Conservation (phyloP, 2,113 vertebrate species). For the Enhydra lutris region DNA sequence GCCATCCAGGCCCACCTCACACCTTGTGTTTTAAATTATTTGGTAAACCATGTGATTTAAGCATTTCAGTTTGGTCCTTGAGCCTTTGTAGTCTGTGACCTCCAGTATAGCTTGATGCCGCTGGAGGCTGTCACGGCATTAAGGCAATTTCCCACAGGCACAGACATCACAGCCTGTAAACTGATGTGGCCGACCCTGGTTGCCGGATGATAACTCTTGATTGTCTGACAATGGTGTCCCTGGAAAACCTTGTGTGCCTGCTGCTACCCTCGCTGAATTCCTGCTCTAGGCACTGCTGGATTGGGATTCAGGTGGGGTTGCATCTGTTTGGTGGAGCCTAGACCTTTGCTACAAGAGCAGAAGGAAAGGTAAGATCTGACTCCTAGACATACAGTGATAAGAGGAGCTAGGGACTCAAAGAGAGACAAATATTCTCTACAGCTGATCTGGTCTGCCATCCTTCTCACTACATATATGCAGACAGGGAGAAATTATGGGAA, state of each 20-base stretch:
- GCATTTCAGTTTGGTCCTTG: background rate
- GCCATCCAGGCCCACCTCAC: too few species aligned
- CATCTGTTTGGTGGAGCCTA: background rate
- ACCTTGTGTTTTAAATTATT: background rate
- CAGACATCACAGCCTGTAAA: background rate
- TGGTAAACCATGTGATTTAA: background rate
- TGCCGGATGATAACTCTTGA: background rate
- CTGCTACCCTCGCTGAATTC: background rate
- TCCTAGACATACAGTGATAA: background rate
- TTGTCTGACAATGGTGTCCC: background rate
- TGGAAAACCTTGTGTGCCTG: background rate
- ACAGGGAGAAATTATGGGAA: background rate
- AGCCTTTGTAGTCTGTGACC: background rate
- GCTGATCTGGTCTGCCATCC: too few species aligned
- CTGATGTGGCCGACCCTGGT: background rate
- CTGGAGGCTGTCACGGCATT: background rate
- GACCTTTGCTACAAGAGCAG: background rate
- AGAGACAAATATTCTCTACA: background rate
- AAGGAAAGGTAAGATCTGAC: background rate
- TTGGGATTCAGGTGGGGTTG: background rate
- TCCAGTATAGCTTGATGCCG: background rate
- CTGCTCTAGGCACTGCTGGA: background rate
- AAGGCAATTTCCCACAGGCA: background rate
- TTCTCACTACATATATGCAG: background rate
- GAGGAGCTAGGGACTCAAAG: background rate